These are phyloP conservation scores for Copidosoma floridanum DNA, from an alignment of 1,140 invertebrate genomes.

Conservation along the genomic window DNA sequence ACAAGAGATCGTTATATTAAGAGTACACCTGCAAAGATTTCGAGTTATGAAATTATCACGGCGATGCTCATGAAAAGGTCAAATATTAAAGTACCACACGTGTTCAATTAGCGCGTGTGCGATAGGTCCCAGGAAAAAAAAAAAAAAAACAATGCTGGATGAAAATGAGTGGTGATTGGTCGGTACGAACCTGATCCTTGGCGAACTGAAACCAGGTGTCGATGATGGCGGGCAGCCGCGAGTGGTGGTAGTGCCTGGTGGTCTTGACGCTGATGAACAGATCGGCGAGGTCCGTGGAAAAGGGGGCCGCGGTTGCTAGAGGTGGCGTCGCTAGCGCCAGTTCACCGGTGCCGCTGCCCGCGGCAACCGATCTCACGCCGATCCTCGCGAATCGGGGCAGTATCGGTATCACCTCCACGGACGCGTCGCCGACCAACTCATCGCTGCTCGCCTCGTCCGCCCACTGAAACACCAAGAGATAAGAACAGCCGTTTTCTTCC, in stretches of 20 bases:
- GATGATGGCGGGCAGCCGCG: conserved; percentile 81
- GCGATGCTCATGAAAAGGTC: too few relatives aligned
- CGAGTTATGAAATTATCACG: too few relatives aligned
- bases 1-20: too few relatives aligned
- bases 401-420: conserved; percentile 34
- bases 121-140: too few relatives aligned
- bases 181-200: conserved; percentile 75
- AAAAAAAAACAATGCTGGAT: too few relatives aligned
- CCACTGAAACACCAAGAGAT: conserved; percentile 41
- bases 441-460: conserved; percentile 37
- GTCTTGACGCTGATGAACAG: conserved; percentile 95
- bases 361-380: background rate
- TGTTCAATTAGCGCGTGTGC: too few relatives aligned
- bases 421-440: background rate
- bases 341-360: conserved; percentile 31
- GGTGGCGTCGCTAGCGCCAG: conserved; percentile 47
- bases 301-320: conserved; percentile 63
- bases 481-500: too few relatives aligned
- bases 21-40: too few relatives aligned
- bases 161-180: too few relatives aligned
- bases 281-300: conserved; percentile 74
- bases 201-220: conserved; percentile 92
- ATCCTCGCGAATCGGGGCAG: conserved; percentile 1
- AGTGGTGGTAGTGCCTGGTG: conserved; percentile 81
- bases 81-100: too few relatives aligned